Evolutionary conservation across 2,797 vertebrate genomes (phyloP).

Genomic region (Arctocebus calabarensis): DNA sequence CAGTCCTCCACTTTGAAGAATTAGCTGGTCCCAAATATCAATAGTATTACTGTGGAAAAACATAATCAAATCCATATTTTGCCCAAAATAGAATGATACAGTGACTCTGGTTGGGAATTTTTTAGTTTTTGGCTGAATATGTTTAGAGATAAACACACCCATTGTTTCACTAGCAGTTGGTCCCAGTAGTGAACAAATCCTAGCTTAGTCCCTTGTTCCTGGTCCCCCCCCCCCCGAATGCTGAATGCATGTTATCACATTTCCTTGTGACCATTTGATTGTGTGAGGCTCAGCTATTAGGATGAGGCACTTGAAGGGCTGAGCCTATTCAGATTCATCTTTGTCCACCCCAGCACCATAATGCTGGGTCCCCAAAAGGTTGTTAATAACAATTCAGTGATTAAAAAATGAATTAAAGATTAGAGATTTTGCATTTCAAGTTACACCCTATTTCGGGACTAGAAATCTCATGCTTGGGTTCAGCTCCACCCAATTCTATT

Average conservation of each 20-base stretch:
- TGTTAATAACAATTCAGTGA: not conserved
- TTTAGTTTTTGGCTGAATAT: not conserved
- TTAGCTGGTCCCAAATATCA: not conserved
- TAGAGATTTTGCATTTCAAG: not conserved
- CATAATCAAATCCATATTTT: not conserved
- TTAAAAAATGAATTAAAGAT: constrained; percentile 26
- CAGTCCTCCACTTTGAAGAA: not conserved
- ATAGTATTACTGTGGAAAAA: not conserved
- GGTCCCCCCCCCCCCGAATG: not conserved
- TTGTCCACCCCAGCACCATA: not conserved
- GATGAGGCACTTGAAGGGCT: not conserved
- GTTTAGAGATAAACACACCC: not conserved
- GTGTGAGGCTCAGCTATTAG: not conserved
- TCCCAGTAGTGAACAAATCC: not conserved
- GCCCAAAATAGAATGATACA: not conserved
- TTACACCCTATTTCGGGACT: not conserved
- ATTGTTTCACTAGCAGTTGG: not conserved
- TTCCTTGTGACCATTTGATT: not conserved
- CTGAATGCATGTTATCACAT: not conserved
- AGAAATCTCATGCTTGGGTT: constrained; percentile 4
- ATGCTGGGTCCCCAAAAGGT: not conserved
- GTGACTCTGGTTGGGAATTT: not conserved
- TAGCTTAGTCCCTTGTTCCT: not conserved
- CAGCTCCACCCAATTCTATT: not conserved
- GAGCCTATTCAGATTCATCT: not conserved